These are phyloP conservation scores for Gymnodraco acuticeps DNA, from an alignment of 2,797 vertebrate species.

Conservation along the genomic window DNA sequence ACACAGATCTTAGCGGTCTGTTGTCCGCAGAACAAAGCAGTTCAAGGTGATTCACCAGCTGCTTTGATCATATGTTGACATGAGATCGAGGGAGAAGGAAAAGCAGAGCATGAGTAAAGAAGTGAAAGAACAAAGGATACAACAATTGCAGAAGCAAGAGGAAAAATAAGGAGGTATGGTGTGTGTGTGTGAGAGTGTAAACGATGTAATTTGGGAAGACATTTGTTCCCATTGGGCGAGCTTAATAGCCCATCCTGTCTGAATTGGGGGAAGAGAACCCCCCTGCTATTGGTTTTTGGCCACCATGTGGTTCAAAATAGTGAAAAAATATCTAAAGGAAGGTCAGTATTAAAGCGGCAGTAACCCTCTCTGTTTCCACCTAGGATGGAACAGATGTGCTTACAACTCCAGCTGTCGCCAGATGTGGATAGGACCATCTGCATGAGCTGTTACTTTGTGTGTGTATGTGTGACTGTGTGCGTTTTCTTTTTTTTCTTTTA, in stretches of 20 bases:
- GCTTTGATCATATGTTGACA: slow-evolving; percentile 26
- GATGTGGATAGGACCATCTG: slow-evolving; percentile 81
- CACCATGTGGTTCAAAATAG: slow-evolving; percentile 37
- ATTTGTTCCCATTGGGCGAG: slow-evolving; percentile 66
- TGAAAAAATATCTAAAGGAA: slow-evolving; percentile 61
- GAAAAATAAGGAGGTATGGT: slow-evolving; percentile 54
- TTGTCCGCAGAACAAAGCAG: background rate
- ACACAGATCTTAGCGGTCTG: slow-evolving; percentile 27
- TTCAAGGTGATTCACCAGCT: slow-evolving; percentile 24
- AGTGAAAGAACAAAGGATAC: slow-evolving; percentile 43
- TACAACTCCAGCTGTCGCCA: slow-evolving; percentile 80
- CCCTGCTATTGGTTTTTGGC: slow-evolving; percentile 56
- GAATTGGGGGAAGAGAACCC: slow-evolving; percentile 47
- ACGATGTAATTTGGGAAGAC: slow-evolving; percentile 68
- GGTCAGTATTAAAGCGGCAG: slow-evolving; percentile 69
- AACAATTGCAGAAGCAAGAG: slow-evolving; percentile 40
- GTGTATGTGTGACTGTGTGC: slow-evolving; percentile 10
- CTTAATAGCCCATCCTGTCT: slow-evolving; percentile 62
- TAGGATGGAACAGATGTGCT: slow-evolving; percentile 81
- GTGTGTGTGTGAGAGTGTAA: slow-evolving; percentile 70
- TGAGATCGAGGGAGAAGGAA: background rate
- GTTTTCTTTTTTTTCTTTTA: background rate
- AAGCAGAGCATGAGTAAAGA: slow-evolving; percentile 18
- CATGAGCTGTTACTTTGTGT: slow-evolving; percentile 50
- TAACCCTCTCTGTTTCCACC: slow-evolving; percentile 60